Base-by-base conservation (phyloP, 1,140 invertebrate species). In the Leptoteleia sp. region DNA sequence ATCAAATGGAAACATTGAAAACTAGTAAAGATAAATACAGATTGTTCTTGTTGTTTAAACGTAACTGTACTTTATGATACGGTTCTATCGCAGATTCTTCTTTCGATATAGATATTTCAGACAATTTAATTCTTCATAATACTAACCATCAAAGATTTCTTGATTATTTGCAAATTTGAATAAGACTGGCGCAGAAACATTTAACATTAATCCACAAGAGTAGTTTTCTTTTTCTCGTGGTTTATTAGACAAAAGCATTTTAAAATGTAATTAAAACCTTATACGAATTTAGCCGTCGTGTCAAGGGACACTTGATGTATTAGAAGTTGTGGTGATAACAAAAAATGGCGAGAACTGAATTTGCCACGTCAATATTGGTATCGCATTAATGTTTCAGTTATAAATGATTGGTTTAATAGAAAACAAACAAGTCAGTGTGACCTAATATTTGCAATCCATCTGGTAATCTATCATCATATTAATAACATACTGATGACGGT, bases 401-500 rank as follows among this genome's bases (percentile, higher is more conserved):
- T 48, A 50, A 42, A 65, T 73, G 42, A 73, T 57, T 73, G 50
- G 27, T 55, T 57, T 48, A 9, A 40, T 52, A 55, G 59, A 55
- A 64, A 57, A 55, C 25, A 62, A 72, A 64, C 57, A 13, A 37
- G 17, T n/a, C 29, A 57, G 27, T 40, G 22, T 38, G 57, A 64
- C 33, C 38, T 64, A 55, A 64, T 72, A 72, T 67, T 27, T 65
- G 43, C 12, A 31, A 75, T 71, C 59, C 27, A 65, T 71, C 38
- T 52, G 19, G 59, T 47, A 64, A 77, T 77, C 43, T 57, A 71
- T 77, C 75, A 77, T 71, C 57, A 33, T 42, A 43, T 29, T 57
- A 71, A 71, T 71, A 70, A 71, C 55, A 59, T 19, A 31, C 29
- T 45, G 29, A 65, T 54, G 75, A 71, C 67, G 68, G 61, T 61